phyloP scores from a whole-genome alignment of 2,888 invertebrate genomes.

The Tridacna gigas region DNA sequence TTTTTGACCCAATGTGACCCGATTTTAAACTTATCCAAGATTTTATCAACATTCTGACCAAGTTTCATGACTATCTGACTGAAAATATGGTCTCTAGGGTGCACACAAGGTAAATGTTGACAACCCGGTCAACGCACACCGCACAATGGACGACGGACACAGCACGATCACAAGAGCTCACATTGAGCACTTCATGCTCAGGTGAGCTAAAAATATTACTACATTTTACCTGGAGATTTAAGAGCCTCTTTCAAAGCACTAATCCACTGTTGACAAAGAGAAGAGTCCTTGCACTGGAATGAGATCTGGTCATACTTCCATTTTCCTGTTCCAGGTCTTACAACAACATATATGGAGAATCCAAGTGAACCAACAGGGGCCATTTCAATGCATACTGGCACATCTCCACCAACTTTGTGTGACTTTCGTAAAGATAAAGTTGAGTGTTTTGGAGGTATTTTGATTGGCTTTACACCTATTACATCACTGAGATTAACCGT shows the following conservation, averaged over 20 bases:
- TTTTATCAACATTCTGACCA: no score
- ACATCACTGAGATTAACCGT: conserved; percentile 61
- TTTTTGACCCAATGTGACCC: no score
- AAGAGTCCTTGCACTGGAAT: conserved; percentile 78
- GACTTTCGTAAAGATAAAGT: conserved; percentile 49
- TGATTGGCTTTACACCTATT: conserved; percentile 62
- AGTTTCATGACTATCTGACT: no score
- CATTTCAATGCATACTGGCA: conserved; percentile 74
- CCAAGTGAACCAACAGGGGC: conserved; percentile 71
- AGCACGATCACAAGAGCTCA: no score
- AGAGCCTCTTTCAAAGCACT: conserved; percentile 80
- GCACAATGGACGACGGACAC: no score
- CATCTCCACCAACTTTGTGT: conserved; percentile 61
- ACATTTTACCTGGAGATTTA: conserved; percentile 75
- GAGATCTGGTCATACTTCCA: conserved; percentile 79
- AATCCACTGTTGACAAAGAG: conserved; percentile 83
- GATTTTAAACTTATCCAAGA: no score
- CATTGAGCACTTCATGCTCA: no score
- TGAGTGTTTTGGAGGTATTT: conserved; percentile 58
- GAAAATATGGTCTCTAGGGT: no score
- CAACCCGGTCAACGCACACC: no score
- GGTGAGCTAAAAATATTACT: neutral
- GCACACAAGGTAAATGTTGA: no score
- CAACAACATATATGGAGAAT: conserved; percentile 77
- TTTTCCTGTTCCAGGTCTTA: conserved; percentile 74